Base-by-base conservation (phyloP, 2,888 invertebrate species). In the Eumacrocentrus americanus region DNA sequence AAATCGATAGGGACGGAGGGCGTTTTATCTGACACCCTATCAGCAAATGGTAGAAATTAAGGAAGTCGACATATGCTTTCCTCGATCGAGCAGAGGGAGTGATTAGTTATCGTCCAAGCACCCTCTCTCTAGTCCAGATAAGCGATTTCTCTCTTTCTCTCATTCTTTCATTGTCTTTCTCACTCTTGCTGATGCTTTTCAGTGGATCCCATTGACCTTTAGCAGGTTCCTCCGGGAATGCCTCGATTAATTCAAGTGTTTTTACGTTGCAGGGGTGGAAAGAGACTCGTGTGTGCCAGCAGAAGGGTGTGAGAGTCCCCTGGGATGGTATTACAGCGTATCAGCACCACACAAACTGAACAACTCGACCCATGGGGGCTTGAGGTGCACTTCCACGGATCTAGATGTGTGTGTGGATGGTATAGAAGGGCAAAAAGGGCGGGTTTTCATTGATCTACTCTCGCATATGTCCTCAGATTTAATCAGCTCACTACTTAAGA, bases 391-490 rank as follows among this genome's bases (percentile, higher is more conserved):
- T 29, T 29, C 9, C 9, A 7, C 34, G 18, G 23, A 44, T 29
- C 29, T 29, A 9, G 5, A 29, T 29, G 29, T 9, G 5, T 29
- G 29, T 29, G 29, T 29, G 29, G 29, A 29, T 29, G 29, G 5
- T 29, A 6, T 29, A 37, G 5, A 37, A 16, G 18, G 23, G 18
- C 9, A 47, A 11, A 47, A 25, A 25, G 38, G 48, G 14, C 29
- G 29, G 5, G 29, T 4, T 29, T 9, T 29, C 29, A 29, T 29
- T 29, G 29, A 29, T 37, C 54, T 58, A 37, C 69, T 66, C 68
- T 74, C 78, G 66, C 80, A 80, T 79, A 80, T 80, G 80, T 77
- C 77, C 75, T 69, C 73, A 79, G 79, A 80, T 80, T 80, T 78
- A 80, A 80, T 80, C 80, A 77, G 76, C 9, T 70, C 73, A 63